Evolutionary conservation across 1,140 invertebrate species (phyloP).

Genomic region (Magallana angulata): DNA sequence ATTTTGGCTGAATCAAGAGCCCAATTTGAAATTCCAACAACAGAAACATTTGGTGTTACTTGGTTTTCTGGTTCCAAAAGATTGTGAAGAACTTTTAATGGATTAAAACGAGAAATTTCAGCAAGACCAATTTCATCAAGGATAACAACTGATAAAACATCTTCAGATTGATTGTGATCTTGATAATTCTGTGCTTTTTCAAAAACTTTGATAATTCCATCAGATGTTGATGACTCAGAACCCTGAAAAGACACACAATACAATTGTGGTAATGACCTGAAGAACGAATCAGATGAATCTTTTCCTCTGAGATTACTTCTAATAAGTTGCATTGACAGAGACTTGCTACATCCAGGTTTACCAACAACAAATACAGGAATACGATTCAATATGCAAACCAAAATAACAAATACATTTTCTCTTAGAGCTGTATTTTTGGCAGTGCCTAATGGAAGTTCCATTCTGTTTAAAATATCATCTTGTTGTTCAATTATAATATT

Average conservation of each 20-base stretch:
- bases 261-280: slow-evolving; percentile 56
- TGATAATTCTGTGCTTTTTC: slow-evolving; percentile 60
- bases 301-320: slow-evolving; percentile 63
- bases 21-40: slow-evolving; percentile 69
- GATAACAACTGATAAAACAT: slow-evolving; percentile 61
- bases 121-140: slow-evolving; percentile 66
- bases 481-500: slow-evolving; percentile 56
- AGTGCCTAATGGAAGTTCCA: slow-evolving; percentile 58
- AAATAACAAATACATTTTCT: slow-evolving; percentile 67
- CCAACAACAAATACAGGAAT: slow-evolving; percentile 66
- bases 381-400: slow-evolving; percentile 62
- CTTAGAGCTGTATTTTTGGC: slow-evolving; percentile 63
- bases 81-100: slow-evolving; percentile 63
- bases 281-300: slow-evolving; percentile 59
- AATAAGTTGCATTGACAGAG: slow-evolving; percentile 62
- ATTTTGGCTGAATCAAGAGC: slow-evolving; percentile 68
- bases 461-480: slow-evolving; percentile 59
- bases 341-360: slow-evolving; percentile 68
- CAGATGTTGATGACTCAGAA: slow-evolving; percentile 64
- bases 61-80: slow-evolving; percentile 59
- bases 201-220: slow-evolving; percentile 66
- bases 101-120: slow-evolving; percentile 61
- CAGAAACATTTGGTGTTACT: slow-evolving; percentile 55
- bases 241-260: slow-evolving; percentile 64
- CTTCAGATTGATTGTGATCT: slow-evolving; percentile 50